These are phyloP conservation scores for Oenanthe melanoleuca DNA, from an alignment of 2,113 vertebrate genomes.

Conservation along the genomic window DNA sequence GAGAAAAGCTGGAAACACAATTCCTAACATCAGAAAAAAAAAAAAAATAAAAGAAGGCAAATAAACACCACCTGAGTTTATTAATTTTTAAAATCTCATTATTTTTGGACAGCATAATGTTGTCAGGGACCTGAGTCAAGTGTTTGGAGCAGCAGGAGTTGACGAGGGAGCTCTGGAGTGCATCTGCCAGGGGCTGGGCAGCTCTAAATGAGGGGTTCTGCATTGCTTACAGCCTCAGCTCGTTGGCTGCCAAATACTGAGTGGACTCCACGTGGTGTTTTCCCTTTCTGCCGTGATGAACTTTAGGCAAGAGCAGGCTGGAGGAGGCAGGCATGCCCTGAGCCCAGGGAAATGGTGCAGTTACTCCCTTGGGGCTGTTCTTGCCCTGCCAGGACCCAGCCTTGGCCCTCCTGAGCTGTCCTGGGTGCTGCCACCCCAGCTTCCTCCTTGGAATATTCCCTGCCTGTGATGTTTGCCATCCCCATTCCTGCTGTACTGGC, in stretches of 20 bases:
- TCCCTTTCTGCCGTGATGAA: background rate
- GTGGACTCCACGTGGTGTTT: background rate
- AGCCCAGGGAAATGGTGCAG: background rate
- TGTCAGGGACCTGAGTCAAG: constrained; percentile 33
- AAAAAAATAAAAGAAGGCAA: constrained; percentile 6
- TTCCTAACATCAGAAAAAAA: background rate
- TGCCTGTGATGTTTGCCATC: background rate
- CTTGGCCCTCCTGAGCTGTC: background rate
- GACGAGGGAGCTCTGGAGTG: too few relatives aligned
- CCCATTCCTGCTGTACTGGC: background rate
- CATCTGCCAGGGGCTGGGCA: too few relatives aligned
- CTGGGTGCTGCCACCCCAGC: background rate
- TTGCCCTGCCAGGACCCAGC: background rate
- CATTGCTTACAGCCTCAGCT: background rate
- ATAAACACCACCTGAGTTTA: constrained; percentile 40
- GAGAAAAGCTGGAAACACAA: constrained; percentile 1
- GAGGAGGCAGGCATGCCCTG: background rate
- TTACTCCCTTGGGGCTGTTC: background rate
- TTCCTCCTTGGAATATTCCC: background rate
- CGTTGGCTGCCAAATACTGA: background rate
- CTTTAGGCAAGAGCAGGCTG: background rate
- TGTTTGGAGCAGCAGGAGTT: background rate
- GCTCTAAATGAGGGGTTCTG: background rate
- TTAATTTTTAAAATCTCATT: constrained; percentile 71
- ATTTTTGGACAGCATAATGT: constrained; percentile 34